Percentiles rank a stretch among this genome's conserved stretches.
Evolutionary conservation across 1,140 invertebrate species (phyloP).

Genomic region (Pseudomyrmex pallidus): DNA sequence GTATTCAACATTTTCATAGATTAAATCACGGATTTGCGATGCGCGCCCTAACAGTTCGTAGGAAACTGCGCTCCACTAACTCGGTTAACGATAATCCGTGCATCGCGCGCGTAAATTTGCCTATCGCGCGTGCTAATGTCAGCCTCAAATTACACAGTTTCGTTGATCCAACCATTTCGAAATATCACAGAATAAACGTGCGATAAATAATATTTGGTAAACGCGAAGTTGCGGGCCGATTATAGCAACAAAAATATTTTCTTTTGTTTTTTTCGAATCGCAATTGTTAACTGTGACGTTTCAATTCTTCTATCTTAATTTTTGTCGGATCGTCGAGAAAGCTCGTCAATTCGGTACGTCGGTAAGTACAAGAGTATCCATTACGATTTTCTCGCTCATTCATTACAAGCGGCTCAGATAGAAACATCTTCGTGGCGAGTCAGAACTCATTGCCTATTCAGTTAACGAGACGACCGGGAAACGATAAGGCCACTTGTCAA

Average conservation of each 20-base stretch:
- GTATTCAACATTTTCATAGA: slow-evolving; percentile 46
- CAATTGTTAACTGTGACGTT: not conserved
- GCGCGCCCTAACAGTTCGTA: slow-evolving; percentile 29
- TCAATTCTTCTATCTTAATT: not conserved
- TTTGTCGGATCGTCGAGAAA: slow-evolving; percentile 6
- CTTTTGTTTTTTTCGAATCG: not conserved
- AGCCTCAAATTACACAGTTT: slow-evolving; percentile 11
- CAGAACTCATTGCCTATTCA: slow-evolving; percentile 55
- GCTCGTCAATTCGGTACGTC: not conserved
- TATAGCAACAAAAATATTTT: not conserved
- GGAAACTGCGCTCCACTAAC: slow-evolving; percentile 43
- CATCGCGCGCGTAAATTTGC: slow-evolving; percentile 22
- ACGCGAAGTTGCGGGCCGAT: not conserved
- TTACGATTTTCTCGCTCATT: slow-evolving; percentile 30
- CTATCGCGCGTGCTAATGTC: slow-evolving; percentile 7
- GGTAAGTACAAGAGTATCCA: not conserved
- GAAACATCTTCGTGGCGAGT: slow-evolving; percentile 41
- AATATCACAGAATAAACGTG: not conserved
- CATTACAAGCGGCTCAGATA: slow-evolving; percentile 36
- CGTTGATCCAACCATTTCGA: not conserved
- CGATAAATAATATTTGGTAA: not conserved
- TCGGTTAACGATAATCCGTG: slow-evolving; percentile 46
- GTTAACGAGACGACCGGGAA: slow-evolving; percentile 48
- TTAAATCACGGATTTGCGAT: slow-evolving; percentile 40
- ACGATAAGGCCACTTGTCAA: slow-evolving; percentile 61